A percentile compares a stretch with the other conserved stretches of the same genome.
Conservation (phyloP, 2,113 vertebrate species). For the Zapornia atra region DNA sequence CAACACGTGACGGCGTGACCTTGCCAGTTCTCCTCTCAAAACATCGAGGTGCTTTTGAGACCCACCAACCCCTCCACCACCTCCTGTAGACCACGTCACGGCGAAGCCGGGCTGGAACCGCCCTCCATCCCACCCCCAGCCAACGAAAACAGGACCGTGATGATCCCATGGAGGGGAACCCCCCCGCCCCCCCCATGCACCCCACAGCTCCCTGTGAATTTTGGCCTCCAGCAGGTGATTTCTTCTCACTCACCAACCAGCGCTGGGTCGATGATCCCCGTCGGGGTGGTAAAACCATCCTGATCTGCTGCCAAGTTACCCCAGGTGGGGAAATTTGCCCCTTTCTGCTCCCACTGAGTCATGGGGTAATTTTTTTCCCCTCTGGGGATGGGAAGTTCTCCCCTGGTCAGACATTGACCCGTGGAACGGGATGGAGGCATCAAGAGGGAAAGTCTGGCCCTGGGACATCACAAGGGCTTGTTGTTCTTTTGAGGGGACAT, state of each 20-base stretch:
- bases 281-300: not conserved
- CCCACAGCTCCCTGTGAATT: not conserved
- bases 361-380: not conserved
- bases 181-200: too few relatives aligned
- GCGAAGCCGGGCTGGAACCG: not conserved
- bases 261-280: not conserved
- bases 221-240: not conserved
- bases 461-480: too few relatives aligned
- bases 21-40: not conserved
- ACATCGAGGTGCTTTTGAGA: fast-evolving
- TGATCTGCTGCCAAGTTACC: not conserved
- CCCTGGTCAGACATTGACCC: not conserved
- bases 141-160: not conserved
- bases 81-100: fast-evolving
- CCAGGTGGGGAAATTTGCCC: not conserved
- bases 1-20: not conserved
- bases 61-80: not conserved
- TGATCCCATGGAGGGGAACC: not conserved
- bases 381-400: not conserved
- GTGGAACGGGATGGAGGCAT: not conserved
- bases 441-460: not conserved
- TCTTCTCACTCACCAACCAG: not conserved
- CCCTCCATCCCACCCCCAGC: not conserved
- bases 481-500: not conserved
- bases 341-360: not conserved